These are phyloP conservation scores for Callorhinus ursinus DNA, from an alignment of 2,113 vertebrate genomes.

Conservation along the genomic window DNA sequence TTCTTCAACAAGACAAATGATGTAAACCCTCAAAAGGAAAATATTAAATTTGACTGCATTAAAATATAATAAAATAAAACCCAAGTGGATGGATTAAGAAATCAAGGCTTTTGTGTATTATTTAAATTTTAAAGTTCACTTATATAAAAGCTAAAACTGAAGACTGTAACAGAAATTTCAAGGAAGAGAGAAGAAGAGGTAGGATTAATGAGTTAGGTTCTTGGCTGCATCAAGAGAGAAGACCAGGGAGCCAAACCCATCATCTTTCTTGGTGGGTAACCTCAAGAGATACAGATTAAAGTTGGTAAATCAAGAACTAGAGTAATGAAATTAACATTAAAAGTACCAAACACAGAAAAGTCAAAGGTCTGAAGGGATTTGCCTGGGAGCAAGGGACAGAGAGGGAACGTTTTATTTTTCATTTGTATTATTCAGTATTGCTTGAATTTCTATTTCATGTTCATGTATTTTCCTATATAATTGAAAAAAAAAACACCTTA, in stretches of 20 bases:
- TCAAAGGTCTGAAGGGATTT: constrained; percentile 47
- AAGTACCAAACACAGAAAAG: constrained; percentile 15
- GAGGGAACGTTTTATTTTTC: constrained; percentile 1
- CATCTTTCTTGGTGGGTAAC: constrained; percentile 29
- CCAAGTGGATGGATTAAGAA: background rate
- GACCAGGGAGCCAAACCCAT: background rate
- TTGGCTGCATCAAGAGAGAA: constrained; percentile 23
- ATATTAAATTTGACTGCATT: background rate
- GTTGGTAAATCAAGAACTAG: constrained; percentile 28
- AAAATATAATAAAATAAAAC: constrained; percentile 49
- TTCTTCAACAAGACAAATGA: constrained; percentile 37
- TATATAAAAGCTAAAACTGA: constrained; percentile 26
- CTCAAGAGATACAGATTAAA: constrained; percentile 54
- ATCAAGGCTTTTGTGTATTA: background rate
- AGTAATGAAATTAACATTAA: constrained; percentile 24
- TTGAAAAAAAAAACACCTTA: background rate
- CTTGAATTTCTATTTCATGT: constrained; percentile 41
- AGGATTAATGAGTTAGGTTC: constrained; percentile 25
- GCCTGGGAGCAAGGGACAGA: background rate
- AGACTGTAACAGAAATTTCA: constrained; percentile 19
- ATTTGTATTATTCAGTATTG: constrained; percentile 27
- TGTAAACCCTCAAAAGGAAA: background rate
- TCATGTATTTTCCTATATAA: constrained; percentile 10
- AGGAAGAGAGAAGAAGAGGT: background rate
- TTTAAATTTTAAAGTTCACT: constrained; percentile 17